phyloP scores from a whole-genome alignment of 1,140 invertebrate species.

The Cheumatopsyche charites region DNA sequence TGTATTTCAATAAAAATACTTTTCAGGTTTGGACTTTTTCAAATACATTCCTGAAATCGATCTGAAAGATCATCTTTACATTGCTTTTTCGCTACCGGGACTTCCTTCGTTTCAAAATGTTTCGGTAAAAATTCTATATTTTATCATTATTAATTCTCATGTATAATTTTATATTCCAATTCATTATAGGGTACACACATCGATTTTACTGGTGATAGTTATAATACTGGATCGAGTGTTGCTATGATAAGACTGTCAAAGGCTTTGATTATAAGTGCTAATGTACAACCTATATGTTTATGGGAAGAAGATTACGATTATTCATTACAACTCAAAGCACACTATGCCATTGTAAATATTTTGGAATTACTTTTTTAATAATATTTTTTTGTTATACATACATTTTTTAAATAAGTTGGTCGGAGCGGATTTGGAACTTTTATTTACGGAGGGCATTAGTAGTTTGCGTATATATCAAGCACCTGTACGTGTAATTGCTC shows the following conservation, averaged over 20 bases:
- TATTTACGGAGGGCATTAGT: background rate
- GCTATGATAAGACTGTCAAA: constrained; percentile 35
- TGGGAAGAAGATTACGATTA: constrained; percentile 41
- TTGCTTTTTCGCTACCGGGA: constrained; percentile 38
- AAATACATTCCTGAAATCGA: constrained; percentile 21
- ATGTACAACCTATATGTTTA: constrained; percentile 41
- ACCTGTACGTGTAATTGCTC: constrained; percentile 21
- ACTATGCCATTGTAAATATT: constrained; percentile 35
- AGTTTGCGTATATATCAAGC: constrained; percentile 39
- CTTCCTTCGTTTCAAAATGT: constrained; percentile 39
- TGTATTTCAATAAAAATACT: background rate
- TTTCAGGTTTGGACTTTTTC: constrained; percentile 7
- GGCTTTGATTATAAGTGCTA: constrained; percentile 26
- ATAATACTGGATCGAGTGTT: constrained; percentile 25
- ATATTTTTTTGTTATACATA: no score
- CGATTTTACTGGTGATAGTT: constrained; percentile 26
- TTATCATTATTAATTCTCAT: no score
- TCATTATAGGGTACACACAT: constrained; percentile 30
- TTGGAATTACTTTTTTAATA: no score
- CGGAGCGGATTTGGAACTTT: constrained; percentile 3
- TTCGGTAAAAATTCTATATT: constrained; percentile 8
- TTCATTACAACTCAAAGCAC: constrained; percentile 23
- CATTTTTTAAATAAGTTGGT: no score
- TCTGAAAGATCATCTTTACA: constrained; percentile 28
- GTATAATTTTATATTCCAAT: no score